Evolutionary conservation across 2,888 invertebrate species (phyloP).

Genomic region (Uloborus plumipes): DNA sequence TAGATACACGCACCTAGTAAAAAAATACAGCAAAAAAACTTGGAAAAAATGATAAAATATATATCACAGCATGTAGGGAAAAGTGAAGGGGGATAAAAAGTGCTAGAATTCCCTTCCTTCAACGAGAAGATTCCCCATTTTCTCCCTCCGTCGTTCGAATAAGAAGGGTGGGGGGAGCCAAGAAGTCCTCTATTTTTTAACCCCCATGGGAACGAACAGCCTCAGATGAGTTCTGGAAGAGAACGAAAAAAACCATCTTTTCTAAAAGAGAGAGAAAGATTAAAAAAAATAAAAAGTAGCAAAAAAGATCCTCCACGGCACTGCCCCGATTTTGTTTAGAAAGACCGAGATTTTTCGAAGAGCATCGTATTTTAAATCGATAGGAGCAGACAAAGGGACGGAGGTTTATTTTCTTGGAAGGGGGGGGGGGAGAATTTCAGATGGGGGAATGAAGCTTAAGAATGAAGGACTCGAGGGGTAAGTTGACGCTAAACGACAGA

Average conservation of each 20-base stretch:
- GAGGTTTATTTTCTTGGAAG: too few relatives aligned
- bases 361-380: slow-evolving; percentile 31
- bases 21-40: too few relatives aligned
- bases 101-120: slow-evolving; percentile 6
- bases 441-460: neutral
- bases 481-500: slow-evolving; percentile 7
- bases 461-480: slow-evolving; percentile 4
- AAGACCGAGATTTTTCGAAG: slow-evolving; percentile 22
- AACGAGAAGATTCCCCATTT: slow-evolving; percentile 20
- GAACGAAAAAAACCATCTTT: slow-evolving; percentile 41
- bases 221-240: slow-evolving; percentile 15
- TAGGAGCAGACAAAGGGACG: neutral
- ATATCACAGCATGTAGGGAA: too few relatives aligned
- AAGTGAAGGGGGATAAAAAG: too few relatives aligned
- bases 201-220: slow-evolving; percentile 41
- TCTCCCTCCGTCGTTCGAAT: slow-evolving; percentile 3
- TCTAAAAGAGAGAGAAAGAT: slow-evolving; percentile 10
- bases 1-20: slow-evolving; percentile 1
- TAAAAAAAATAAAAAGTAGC: slow-evolving; percentile 17
- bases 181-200: slow-evolving; percentile 33
- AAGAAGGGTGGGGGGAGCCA: slow-evolving; percentile 15
- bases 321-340: slow-evolving; percentile 43
- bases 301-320: slow-evolving; percentile 16
- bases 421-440: slow-evolving; percentile 3
- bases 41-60: too few relatives aligned